Evolutionary conservation across 2,888 invertebrate genomes (phyloP), one percentile per base, ranked within the genome.

Genomic region (Tryphoninae sp.): DNA sequence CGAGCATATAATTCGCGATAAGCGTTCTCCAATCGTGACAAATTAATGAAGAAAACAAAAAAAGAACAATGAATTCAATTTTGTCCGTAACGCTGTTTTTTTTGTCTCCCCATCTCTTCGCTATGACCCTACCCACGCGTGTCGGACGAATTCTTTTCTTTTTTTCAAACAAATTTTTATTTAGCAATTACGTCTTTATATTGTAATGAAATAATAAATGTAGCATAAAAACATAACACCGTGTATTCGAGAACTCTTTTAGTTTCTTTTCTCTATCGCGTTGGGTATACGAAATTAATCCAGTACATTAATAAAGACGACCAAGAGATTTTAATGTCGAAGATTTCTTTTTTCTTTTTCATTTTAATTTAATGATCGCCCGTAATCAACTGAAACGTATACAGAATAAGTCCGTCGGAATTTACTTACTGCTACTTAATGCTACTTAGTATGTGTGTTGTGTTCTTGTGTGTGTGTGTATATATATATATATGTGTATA

Each of bases 151-250:
- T 16, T 8, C 13, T 45, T 45, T 13, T 45, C 7, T 49, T 71
- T 82, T 79, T 78, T 76, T 62, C 19, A 19, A 65, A 67, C n/a
- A 80, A 86, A 86, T 84, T 85, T 88, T 89, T 89, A 90, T 90
- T 89, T 88, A 87, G 87, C 86, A 90, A 88, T 89, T 86, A 86
- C 80, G 81, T 86, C 76, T 84, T 86, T 80, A 85, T 86, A 86
- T 87, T 65, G 53, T 62, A 62, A 87, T 84, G 86, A 88, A 33
- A 89, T 89, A 88, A 89, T 89, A 87, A 88, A 89, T 86, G 85
- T 88, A 87, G 87, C 85, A 88, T 87, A 87, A 84, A 86, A 87
- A 83, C 53, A 40, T 59, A 40, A 13, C 45, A 13, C 13, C 13
- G 61, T 61, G 2, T 3, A 16, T 42, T 2, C 11, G 16, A 19